Conservation (phyloP, 2,888 invertebrate genomes). For the Rhagonycha lutea region DNA sequence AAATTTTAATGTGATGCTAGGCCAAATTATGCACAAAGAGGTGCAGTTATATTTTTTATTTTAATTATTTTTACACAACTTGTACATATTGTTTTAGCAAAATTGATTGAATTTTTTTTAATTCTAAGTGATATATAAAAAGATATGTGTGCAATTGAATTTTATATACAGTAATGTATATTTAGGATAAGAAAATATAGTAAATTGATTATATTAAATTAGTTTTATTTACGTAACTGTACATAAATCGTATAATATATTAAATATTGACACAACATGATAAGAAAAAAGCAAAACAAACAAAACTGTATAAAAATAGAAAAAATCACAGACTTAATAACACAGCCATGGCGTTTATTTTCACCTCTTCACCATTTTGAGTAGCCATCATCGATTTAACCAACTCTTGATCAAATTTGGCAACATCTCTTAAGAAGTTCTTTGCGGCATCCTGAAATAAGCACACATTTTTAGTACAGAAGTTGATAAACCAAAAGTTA, state of each 20-base stretch:
- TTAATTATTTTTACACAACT: neutral
- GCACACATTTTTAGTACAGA: neutral
- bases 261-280: neutral
- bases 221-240: neutral
- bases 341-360: neutral
- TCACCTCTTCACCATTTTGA: neutral
- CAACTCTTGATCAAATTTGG: conserved; percentile 55
- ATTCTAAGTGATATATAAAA: conserved; percentile 9
- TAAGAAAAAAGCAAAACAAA: neutral
- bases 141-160: conserved; percentile 31
- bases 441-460: conserved; percentile 58
- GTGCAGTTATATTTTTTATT: neutral
- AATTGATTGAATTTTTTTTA: neutral
- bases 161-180: conserved; percentile 31
- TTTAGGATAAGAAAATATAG: conserved; percentile 15
- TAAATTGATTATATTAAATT: neutral
- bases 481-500: too few relatives aligned
- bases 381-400: conserved; percentile 29
- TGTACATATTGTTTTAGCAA: neutral
- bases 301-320: neutral
- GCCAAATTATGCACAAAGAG: neutral
- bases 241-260: neutral
- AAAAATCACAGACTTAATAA: neutral
- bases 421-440: conserved; percentile 58
- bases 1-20: neutral